Evolutionary conservation across 2,888 invertebrate species (phyloP).

Genomic region (Pollenia labialis): DNA sequence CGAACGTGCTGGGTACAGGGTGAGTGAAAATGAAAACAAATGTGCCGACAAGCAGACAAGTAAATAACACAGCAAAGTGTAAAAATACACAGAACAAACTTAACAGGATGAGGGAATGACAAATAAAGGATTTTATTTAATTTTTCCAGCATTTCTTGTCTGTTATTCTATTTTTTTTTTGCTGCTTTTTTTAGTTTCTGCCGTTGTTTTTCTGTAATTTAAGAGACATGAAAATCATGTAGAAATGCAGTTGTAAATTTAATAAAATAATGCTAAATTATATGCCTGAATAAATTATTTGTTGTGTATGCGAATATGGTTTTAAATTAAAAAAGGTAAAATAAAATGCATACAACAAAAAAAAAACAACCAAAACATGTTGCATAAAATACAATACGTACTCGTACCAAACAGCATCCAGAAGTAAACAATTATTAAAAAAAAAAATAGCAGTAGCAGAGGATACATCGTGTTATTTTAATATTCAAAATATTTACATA

Average conservation of each 20-base stretch:
- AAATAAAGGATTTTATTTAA: constrained; percentile 65
- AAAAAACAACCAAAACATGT: constrained; percentile 12
- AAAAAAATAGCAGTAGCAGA: background rate
- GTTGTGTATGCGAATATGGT: constrained; percentile 29
- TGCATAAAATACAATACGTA: background rate
- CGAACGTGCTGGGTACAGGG: background rate
- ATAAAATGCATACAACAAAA: constrained; percentile 21
- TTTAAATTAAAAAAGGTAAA: constrained; percentile 59
- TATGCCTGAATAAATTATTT: constrained; percentile 49
- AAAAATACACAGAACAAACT: constrained; percentile 46
- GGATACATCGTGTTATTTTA: constrained; percentile 5
- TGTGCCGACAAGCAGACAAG: constrained; percentile 69
- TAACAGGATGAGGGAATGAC: constrained; percentile 57
- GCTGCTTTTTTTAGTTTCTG: constrained; percentile 2
- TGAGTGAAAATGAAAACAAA: constrained; percentile 53
- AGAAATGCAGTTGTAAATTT: constrained; percentile 54
- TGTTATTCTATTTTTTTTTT: background rate
- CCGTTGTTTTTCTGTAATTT: constrained; percentile 35
- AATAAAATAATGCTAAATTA: constrained; percentile 62
- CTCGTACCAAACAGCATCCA: background rate
- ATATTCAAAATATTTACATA: constrained; percentile 1
- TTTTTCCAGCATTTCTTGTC: constrained; percentile 28
- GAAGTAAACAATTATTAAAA: constrained; percentile 8
- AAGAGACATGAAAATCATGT: constrained; percentile 60
- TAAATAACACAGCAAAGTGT: constrained; percentile 64